Conservation (phyloP, 1,140 invertebrate species). For the Sycophila sp. region DNA sequence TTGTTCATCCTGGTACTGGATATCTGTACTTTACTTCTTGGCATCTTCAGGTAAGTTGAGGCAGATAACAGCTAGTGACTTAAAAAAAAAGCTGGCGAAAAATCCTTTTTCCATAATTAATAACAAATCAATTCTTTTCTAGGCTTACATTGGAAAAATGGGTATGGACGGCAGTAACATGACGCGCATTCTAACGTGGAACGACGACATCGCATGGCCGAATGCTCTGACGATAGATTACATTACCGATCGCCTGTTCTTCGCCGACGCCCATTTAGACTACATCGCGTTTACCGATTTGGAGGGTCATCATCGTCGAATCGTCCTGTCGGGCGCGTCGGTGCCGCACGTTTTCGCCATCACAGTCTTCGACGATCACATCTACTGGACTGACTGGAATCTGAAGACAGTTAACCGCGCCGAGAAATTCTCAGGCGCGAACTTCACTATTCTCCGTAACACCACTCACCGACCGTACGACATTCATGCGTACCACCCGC, state of each 20-base stretch:
- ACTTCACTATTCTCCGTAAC: slow-evolving; percentile 83
- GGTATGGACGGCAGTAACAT: slow-evolving; percentile 97
- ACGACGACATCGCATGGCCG: slow-evolving; percentile 97
- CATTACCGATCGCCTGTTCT: slow-evolving; percentile 93
- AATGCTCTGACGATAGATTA: slow-evolving; percentile 98
- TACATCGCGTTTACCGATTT: slow-evolving; percentile 95
- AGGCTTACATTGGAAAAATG: slow-evolving; percentile 97
- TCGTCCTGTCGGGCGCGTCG: slow-evolving; percentile 80
- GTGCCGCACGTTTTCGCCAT: slow-evolving; percentile 96
- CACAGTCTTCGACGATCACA: slow-evolving; percentile 90
- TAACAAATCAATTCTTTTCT: neutral
- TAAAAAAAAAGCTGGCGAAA: too few relatives aligned
- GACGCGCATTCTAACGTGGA: slow-evolving; percentile 88
- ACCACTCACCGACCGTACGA: slow-evolving; percentile 96
- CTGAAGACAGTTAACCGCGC: slow-evolving; percentile 86
- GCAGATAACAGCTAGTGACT: neutral
- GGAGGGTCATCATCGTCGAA: slow-evolving; percentile 85
- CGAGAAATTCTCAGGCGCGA: slow-evolving; percentile 87
- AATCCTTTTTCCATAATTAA: too few relatives aligned
- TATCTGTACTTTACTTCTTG: slow-evolving; percentile 96
- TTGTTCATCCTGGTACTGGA: slow-evolving; percentile 93
- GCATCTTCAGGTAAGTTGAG: slow-evolving; percentile 76
- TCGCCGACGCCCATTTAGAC: slow-evolving; percentile 98
- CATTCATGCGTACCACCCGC: slow-evolving; percentile 88
- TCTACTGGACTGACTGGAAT: slow-evolving; percentile 99